phyloP scores from a whole-genome alignment of 30 jellyfish, hydroid and myxozoan species.

The Turritopsis rubra region DNA sequence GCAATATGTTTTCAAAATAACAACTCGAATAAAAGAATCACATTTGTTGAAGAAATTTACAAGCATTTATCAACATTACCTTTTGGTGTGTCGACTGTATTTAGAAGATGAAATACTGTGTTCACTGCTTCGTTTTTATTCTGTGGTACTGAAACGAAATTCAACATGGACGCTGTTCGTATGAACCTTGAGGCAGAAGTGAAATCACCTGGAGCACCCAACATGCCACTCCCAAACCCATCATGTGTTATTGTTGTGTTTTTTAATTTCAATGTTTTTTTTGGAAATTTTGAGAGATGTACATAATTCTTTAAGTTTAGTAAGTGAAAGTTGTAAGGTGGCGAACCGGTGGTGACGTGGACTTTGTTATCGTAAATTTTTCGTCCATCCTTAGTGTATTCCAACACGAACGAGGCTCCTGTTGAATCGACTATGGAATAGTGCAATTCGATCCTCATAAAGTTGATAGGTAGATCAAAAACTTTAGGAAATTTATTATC shows the following conservation, averaged over 20 bases:
- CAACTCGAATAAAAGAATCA: no score
- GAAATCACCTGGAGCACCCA: slow-evolving; percentile 19
- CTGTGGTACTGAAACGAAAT: background rate
- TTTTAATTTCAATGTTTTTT: background rate
- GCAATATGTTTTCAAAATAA: no score
- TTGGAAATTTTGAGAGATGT: background rate
- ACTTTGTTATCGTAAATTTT: background rate
- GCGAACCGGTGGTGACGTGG: background rate
- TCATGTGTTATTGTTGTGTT: background rate
- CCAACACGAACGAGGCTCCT: slow-evolving; percentile 17
- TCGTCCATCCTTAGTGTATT: slow-evolving; percentile 25
- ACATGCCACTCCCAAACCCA: slow-evolving; percentile 5
- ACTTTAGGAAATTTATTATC: slow-evolving; percentile 3
- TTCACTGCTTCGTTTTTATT: background rate
- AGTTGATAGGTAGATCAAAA: background rate
- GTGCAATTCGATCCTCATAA: background rate
- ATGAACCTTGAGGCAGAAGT: slow-evolving; percentile 8
- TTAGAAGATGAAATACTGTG: background rate
- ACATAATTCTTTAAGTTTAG: slow-evolving; percentile 6
- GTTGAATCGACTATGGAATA: background rate
- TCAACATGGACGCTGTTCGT: background rate
- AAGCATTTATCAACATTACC: background rate
- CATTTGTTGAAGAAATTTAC: background rate
- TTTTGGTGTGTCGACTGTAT: slow-evolving; percentile 15
- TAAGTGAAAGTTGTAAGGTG: slow-evolving; percentile 9